A percentile compares a stretch with the other conserved stretches of the same genome.
phyloP scores from a whole-genome alignment of 2,113 vertebrate genomes.

The Lampris megalopsis region DNA sequence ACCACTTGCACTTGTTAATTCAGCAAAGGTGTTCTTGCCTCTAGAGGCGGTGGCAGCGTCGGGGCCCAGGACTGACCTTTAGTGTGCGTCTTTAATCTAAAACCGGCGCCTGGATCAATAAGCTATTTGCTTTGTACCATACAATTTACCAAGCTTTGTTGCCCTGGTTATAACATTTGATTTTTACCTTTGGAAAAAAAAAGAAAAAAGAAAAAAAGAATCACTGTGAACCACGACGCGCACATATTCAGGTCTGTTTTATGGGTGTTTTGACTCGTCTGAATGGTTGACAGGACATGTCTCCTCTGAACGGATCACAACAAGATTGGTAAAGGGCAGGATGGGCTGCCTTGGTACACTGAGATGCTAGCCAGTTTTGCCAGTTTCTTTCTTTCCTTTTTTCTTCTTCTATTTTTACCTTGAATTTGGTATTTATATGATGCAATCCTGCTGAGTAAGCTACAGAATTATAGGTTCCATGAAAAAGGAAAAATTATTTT shows the following conservation, averaged over 20 bases:
- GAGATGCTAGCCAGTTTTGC: neutral
- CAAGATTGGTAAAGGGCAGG: constrained; percentile 11
- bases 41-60: constrained; percentile 49
- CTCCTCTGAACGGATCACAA: constrained; percentile 25
- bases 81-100: constrained; percentile 78
- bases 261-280: constrained; percentile 48
- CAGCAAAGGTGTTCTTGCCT: constrained; percentile 63
- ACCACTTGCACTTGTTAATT: constrained; percentile 59
- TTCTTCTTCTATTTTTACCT: neutral
- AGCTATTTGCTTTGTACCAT: constrained; percentile 75
- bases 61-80: constrained; percentile 73
- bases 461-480: neutral
- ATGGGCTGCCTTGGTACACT: neutral
- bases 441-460: neutral
- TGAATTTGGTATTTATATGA: neutral
- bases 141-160: constrained; percentile 73
- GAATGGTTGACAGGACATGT: constrained; percentile 45
- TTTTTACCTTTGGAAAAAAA: constrained; percentile 65
- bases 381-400: neutral
- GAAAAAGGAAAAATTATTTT: neutral
- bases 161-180: constrained; percentile 65
- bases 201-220: constrained; percentile 4
- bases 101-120: constrained; percentile 79
- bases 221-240: constrained; percentile 40
- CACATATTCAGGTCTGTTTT: constrained; percentile 34